A percentile compares a stretch with the other conserved stretches of the same genome.
These are phyloP conservation scores for Oligia latruncula DNA, from an alignment of 2,888 invertebrate species.

Conservation along the genomic window DNA sequence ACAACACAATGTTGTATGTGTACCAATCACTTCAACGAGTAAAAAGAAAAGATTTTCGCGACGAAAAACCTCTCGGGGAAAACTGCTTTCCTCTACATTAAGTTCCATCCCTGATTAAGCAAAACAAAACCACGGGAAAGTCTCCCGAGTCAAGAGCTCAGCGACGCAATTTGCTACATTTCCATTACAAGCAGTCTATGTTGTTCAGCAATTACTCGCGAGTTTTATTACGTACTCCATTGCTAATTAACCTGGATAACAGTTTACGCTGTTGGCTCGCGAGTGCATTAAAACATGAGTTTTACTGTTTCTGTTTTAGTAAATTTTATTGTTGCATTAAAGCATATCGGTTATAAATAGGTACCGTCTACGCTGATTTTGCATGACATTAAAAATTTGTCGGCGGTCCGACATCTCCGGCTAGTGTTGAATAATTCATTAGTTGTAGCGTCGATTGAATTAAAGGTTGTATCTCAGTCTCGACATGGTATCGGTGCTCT, in stretches of 20 bases:
- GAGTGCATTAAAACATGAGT: slow-evolving; percentile 63
- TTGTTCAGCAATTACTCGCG: slow-evolving; percentile 61
- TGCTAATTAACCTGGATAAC: slow-evolving; percentile 74
- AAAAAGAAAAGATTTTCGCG: slow-evolving; percentile 40
- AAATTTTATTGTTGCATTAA: slow-evolving; percentile 68
- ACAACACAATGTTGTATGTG: slow-evolving; percentile 35
- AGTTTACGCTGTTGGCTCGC: slow-evolving; percentile 59
- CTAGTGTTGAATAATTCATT: slow-evolving; percentile 84
- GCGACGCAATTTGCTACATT: slow-evolving; percentile 38
- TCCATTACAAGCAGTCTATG: slow-evolving; percentile 42
- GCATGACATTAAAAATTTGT: slow-evolving; percentile 78
- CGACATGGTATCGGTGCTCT: slow-evolving; percentile 76
- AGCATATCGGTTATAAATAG: slow-evolving; percentile 60
- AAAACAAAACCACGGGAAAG: slow-evolving; percentile 47
- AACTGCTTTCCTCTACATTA: slow-evolving; percentile 53
- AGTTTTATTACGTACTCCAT: slow-evolving; percentile 65
- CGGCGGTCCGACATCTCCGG: slow-evolving; percentile 68
- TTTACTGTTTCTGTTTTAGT: slow-evolving; percentile 64
- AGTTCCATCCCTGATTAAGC: slow-evolving; percentile 48
- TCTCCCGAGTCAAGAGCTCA: slow-evolving; percentile 28
- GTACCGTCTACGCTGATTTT: slow-evolving; percentile 70
- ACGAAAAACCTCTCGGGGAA: slow-evolving; percentile 20
- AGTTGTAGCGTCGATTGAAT: slow-evolving; percentile 78
- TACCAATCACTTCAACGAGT: slow-evolving; percentile 26
- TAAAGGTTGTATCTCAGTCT: slow-evolving; percentile 77